Evolutionary conservation across 2,888 invertebrate species (phyloP), one percentile per base, ranked within the genome.

Genomic region (Drosophila anceps): DNA sequence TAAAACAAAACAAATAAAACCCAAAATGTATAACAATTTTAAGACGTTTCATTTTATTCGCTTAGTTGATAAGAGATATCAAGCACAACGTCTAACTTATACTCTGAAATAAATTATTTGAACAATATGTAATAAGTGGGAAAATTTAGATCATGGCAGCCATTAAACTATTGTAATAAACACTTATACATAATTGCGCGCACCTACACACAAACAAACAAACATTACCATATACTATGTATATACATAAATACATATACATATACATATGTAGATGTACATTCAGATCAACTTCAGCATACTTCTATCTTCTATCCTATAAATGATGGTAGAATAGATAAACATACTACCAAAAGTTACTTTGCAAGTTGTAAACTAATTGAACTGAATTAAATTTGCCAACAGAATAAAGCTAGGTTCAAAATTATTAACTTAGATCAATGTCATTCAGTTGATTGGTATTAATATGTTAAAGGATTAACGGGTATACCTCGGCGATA

Each of bases 71-170:
- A 76, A 65, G 67, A 63, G 44, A 60, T 68, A 69, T 41, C 57
- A 65, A 65, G 55, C 46, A 48, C 41, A 29, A 8, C 50, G 53
- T 46, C 72, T 82, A 76, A 71, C 73, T 69, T 66, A 74, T 88
- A 75, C 70, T 65, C 75, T 65, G 31, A 61, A 68, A 44, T 39
- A 50, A 37, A 62, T 66, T 65, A 66, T 81, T 74, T 63, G 70
- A 63, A 82, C 81, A 89, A 89, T 79, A 73, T 64, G 60, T 79
- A 84, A 88, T 87, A 83, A 82, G 82, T 84, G 87, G 74, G 75
- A 74, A 82, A 88, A 91, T 90, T 77, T 87, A 83, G 89, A 90
- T 89, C 89, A 90, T 89, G 91, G 90, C 89, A 86, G 83, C 78
- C 69, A 81, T 81, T 57, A 58, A 91, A 84, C 81, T 80, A 81